A percentile compares a stretch with the other conserved stretches of the same genome.
These are phyloP conservation scores for Crotalus adamanteus DNA, from an alignment of 2,797 vertebrate species.

Conservation along the genomic window DNA sequence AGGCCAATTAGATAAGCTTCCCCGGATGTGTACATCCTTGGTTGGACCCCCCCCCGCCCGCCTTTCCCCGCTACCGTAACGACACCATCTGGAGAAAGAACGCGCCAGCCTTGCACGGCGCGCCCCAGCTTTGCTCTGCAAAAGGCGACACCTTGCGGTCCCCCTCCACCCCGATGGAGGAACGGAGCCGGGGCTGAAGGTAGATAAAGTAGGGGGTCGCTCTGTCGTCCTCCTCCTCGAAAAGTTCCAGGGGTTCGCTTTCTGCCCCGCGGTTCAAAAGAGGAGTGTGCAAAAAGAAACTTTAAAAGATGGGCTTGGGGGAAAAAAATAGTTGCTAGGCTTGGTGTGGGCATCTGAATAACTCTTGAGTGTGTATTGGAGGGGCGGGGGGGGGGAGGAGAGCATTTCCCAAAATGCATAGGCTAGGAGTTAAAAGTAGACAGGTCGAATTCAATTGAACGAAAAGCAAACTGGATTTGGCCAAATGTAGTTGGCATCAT, in stretches of 20 bases:
- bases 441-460: not conserved
- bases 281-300: not conserved
- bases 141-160: conserved; percentile 74
- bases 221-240: not conserved
- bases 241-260: not conserved
- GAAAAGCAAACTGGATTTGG: not conserved
- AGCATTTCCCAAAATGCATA: not conserved
- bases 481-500: not conserved
- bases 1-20: not conserved
- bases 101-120: not conserved
- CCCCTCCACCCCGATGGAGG: not conserved
- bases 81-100: not conserved
- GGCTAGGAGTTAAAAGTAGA: not conserved
- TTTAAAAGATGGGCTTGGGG: not conserved
- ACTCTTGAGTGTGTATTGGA: not conserved
- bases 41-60: not conserved
- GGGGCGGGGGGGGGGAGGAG: not conserved
- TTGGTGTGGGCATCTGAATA: not conserved
- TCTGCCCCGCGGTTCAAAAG: not conserved
- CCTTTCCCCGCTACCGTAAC: not conserved
- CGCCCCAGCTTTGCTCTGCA: conserved; percentile 46
- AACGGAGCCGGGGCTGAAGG: not conserved
- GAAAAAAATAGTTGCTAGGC: not conserved
- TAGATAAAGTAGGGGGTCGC: not conserved
- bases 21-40: not conserved